Conservation (phyloP, 2,797 vertebrate genomes). For the Microctenopoma lineatum region DNA sequence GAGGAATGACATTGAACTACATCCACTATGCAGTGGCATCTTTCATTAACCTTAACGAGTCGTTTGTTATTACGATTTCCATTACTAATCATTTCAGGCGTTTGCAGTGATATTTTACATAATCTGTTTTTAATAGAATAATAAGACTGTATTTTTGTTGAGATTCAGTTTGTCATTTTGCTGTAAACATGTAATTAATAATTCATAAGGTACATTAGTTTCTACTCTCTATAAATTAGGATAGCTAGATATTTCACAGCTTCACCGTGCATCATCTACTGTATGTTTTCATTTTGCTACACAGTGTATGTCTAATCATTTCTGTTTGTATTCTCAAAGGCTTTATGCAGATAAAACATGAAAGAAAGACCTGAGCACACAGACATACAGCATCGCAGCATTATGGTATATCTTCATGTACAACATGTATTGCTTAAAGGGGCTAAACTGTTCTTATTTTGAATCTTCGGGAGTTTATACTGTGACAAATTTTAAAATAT, state of each 20-base stretch:
- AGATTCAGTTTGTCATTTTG: conserved; percentile 15
- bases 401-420: conserved; percentile 56
- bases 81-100: conserved; percentile 23
- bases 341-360: conserved; percentile 28
- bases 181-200: background rate
- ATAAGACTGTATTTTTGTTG: conserved; percentile 22
- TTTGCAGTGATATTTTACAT: conserved; percentile 10
- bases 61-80: conserved; percentile 20
- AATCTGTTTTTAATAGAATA: conserved; percentile 26
- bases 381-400: conserved; percentile 9
- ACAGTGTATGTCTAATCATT: conserved; percentile 15
- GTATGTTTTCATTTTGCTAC: background rate
- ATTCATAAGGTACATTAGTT: background rate
- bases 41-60: conserved; percentile 19
- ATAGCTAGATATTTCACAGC: conserved; percentile 39
- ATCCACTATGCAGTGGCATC: conserved; percentile 7
- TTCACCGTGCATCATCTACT: conserved; percentile 9
- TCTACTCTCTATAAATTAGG: conserved; percentile 12
- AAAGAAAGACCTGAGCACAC: conserved; percentile 13
- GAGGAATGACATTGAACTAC: conserved; percentile 8
- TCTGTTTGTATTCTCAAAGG: conserved; percentile 2
- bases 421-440: conserved; percentile 44
- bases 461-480: conserved; percentile 32
- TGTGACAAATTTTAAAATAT: conserved; percentile 26
- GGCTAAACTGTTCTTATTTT: conserved; percentile 25